Evolutionary conservation across 2,797 vertebrate genomes (phyloP), one percentile per base, ranked within the genome.

Genomic region (Glossophaga mutica): DNA sequence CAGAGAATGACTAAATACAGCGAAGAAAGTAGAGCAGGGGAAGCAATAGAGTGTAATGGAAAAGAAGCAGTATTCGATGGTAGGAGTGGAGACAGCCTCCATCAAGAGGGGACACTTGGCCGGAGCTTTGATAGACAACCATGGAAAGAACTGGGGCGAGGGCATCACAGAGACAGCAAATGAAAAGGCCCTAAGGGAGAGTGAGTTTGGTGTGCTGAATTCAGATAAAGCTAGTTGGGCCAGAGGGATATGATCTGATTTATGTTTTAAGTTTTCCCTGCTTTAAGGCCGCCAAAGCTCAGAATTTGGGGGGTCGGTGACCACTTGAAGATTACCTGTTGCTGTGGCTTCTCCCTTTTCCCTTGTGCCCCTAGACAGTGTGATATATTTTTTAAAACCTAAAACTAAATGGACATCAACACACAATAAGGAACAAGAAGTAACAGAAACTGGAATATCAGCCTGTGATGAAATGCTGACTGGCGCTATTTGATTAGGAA

Each of bases 241-340:
- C 29, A 19, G 42, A 94, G 96, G 92, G 95, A 95, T 84, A 15
- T 95, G 96, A 62, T 94, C 94, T 95, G 65, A 62, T 97, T 96
- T 90, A 86, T 90, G 94, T 96, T 97, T 97, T 93, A 96, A 96
- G 37, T 71, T 55, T 94, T 71, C 18, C 46, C 65, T 92, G 78
- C 46, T 91, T 71, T 76, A 79, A 88, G 84, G 50, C 11, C 48
- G 19, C 37, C 24, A 85, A 65, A 90, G 76, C 44, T 78, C 92
- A 93, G 68, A 78, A 55, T 94, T 95, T 71, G 34, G 44, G 44
- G 62, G 8, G 5, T 87, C 65, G 81, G 15, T 81, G 84, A 84
- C 79, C 85, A 87, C 46, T 93, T 89, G 87, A 94, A 91, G 67
- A 73, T 82, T 19, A 87, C 52, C 46, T 94, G 9, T 83, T 84